phyloP scores from a whole-genome alignment of 2,797 vertebrate species.

The Menidia menidia region DNA sequence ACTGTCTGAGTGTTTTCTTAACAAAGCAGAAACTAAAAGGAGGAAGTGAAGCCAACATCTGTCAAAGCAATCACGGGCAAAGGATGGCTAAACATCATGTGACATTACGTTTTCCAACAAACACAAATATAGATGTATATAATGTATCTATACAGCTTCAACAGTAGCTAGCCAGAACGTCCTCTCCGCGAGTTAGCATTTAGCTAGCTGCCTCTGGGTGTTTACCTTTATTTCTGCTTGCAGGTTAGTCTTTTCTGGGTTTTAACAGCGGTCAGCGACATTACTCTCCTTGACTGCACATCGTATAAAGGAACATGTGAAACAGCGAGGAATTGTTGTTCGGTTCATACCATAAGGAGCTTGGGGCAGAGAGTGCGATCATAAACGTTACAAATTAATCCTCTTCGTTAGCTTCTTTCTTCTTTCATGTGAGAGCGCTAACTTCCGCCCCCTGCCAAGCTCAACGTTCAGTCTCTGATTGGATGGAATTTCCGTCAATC shows the following conservation, averaged over 20 bases:
- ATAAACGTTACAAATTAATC: conserved; percentile 62
- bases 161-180: conserved; percentile 42
- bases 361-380: conserved; percentile 30
- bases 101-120: not conserved
- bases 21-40: not conserved
- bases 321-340: not conserved
- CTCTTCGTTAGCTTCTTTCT: conserved; percentile 47
- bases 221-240: conserved; percentile 74
- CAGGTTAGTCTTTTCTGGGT: conserved; percentile 41
- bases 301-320: conserved; percentile 7
- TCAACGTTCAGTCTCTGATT: conserved; percentile 44
- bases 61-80: not conserved
- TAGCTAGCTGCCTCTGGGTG: conserved; percentile 56
- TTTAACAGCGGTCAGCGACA: conserved; percentile 51
- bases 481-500: conserved; percentile 49
- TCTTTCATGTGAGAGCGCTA: conserved; percentile 46
- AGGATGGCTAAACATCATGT: conserved; percentile 44
- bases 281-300: conserved; percentile 32
- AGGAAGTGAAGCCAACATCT: conserved; percentile 38
- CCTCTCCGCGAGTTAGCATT: conserved; percentile 47
- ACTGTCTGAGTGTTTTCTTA: not conserved
- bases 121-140: not conserved
- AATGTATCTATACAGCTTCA: not conserved
- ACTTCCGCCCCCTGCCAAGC: conserved; percentile 59
- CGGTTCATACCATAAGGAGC: conserved; percentile 45